phyloP scores from a whole-genome alignment of 2,113 vertebrate genomes.

The Gopherus flavomarginatus region DNA sequence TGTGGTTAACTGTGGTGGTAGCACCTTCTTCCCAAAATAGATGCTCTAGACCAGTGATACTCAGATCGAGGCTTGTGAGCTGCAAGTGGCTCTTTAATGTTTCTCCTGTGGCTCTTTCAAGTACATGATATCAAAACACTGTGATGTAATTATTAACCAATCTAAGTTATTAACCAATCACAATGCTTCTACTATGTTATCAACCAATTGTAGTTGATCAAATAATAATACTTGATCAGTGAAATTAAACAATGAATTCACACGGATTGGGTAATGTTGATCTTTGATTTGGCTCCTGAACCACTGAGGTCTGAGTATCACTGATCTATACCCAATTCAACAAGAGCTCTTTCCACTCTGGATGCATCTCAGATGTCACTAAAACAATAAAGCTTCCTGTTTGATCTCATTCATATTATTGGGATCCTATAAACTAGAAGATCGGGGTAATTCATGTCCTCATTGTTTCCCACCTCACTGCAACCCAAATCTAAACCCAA shows the following conservation, averaged over 20 bases:
- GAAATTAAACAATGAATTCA: background rate
- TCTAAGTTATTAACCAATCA: too few species aligned
- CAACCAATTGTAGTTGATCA: too few species aligned
- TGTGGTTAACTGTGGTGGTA: background rate
- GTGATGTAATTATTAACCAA: too few species aligned
- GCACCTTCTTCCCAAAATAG: background rate
- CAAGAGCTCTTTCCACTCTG: background rate
- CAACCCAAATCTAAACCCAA: background rate
- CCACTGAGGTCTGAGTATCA: background rate
- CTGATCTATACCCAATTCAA: background rate
- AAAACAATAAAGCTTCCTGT: background rate
- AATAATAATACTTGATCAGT: too few species aligned
- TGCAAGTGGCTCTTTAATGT: too few species aligned
- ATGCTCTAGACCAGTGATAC: background rate
- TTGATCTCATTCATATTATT: background rate
- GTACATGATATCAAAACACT: too few species aligned
- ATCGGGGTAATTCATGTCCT: background rate
- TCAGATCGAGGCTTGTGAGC: background rate
- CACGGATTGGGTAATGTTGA: background rate
- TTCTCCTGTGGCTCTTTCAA: too few species aligned
- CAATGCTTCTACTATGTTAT: too few species aligned
- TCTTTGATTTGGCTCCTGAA: too few species aligned
- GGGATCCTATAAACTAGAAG: background rate
- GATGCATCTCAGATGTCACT: background rate
- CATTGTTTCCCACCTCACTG: background rate